These are phyloP conservation scores for Lamproptera curius DNA, from an alignment of 2,888 invertebrate genomes.

Conservation along the genomic window DNA sequence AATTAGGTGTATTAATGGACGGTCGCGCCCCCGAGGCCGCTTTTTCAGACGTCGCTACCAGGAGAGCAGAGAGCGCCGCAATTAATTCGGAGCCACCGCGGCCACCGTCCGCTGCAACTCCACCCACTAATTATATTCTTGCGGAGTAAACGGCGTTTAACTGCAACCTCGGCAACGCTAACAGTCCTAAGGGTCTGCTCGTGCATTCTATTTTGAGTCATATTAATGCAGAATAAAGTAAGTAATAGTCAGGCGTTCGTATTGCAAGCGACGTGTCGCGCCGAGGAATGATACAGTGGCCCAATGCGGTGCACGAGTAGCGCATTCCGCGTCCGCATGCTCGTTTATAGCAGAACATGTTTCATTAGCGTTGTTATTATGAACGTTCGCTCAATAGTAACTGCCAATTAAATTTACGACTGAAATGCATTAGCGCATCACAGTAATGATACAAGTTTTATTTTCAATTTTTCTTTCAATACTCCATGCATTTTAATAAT, in stretches of 20 bases:
- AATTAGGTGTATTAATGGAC: neutral
- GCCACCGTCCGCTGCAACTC: slow-evolving; percentile 69
- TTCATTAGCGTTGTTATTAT: slow-evolving; percentile 28
- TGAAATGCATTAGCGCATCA: slow-evolving; percentile 1
- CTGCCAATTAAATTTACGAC: slow-evolving; percentile 10
- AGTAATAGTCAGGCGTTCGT: neutral
- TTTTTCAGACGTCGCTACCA: neutral
- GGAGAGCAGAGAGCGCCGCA: slow-evolving; percentile 28
- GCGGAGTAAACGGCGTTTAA: slow-evolving; percentile 73
- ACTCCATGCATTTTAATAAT: too few species aligned
- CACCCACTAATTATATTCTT: slow-evolving; percentile 78
- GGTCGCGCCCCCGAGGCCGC: neutral
- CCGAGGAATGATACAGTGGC: slow-evolving; percentile 48
- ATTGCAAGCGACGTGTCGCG: slow-evolving; percentile 26
- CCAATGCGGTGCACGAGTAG: slow-evolving; percentile 23
- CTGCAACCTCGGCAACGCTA: slow-evolving; percentile 29
- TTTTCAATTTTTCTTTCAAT: too few species aligned
- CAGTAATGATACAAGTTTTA: too few species aligned
- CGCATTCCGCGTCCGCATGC: slow-evolving; percentile 28
- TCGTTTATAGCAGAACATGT: slow-evolving; percentile 33
- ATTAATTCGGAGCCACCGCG: slow-evolving; percentile 38
- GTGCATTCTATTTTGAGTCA: neutral
- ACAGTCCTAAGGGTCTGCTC: slow-evolving; percentile 18
- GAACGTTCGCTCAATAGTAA: slow-evolving; percentile 14
- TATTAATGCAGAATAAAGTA: neutral